These are phyloP conservation scores for Mesoligia furuncula DNA, from an alignment of 2,888 invertebrate species.

Conservation along the genomic window DNA sequence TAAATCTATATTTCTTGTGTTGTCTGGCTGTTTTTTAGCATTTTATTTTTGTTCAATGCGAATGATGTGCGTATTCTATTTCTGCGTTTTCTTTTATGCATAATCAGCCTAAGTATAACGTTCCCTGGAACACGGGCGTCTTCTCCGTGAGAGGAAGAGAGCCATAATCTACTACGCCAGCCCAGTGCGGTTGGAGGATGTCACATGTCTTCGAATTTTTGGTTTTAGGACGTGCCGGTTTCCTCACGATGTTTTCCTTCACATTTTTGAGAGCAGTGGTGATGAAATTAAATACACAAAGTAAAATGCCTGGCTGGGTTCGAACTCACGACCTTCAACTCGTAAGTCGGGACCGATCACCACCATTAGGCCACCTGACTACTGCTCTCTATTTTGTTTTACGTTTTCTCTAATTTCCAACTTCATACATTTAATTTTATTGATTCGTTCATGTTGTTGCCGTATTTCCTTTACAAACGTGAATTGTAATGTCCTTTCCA, in stretches of 20 bases:
- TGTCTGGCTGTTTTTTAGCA: constrained; percentile 35
- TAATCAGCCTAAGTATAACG: neutral
- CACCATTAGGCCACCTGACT: neutral
- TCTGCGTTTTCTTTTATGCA: neutral
- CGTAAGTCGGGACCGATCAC: neutral
- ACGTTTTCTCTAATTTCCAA: neutral
- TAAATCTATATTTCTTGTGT: constrained; percentile 47
- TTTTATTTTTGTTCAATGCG: constrained; percentile 20
- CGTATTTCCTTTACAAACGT: neutral
- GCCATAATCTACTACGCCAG: neutral
- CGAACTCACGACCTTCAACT: neutral
- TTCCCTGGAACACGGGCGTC: neutral
- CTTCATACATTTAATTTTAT: neutral
- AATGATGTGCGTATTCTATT: constrained; percentile 7
- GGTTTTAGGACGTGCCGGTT: neutral
- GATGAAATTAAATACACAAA: neutral
- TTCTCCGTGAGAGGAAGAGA: neutral
- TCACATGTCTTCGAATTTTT: neutral
- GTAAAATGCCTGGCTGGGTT: neutral
- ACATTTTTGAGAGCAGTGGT: neutral
- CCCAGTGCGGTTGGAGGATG: neutral
- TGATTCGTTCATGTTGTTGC: neutral
- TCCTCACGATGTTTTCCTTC: no score
- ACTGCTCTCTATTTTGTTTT: neutral
- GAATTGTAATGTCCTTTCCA: constrained; percentile 74